phyloP scores from a whole-genome alignment of 1,140 invertebrate species.

The Drosophila rhopaloa region DNA sequence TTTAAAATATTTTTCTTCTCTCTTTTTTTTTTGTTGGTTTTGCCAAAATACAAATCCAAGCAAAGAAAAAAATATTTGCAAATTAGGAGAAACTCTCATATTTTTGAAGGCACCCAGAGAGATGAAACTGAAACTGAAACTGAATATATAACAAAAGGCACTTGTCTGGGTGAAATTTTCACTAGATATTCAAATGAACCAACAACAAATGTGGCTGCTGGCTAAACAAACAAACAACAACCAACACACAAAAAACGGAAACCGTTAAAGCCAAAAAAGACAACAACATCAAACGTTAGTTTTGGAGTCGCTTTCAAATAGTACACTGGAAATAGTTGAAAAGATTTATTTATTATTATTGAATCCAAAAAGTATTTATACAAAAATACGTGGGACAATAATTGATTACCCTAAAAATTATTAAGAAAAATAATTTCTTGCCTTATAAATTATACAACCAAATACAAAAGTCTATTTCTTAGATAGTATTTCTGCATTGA shows the following conservation, averaged over 20 bases:
- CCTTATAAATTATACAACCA: too few relatives aligned
- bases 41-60: slow-evolving; percentile 12
- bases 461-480: too few relatives aligned
- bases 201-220: slow-evolving; percentile 42
- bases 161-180: slow-evolving; percentile 83
- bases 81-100: slow-evolving; percentile 80
- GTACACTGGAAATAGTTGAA: slow-evolving; percentile 23
- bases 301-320: slow-evolving; percentile 76
- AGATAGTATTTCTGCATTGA: too few relatives aligned
- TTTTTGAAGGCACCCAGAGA: slow-evolving; percentile 25
- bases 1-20: slow-evolving; percentile 43
- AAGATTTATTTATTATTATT: too few relatives aligned
- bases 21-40: slow-evolving; percentile 19
- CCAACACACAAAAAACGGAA: slow-evolving; percentile 75
- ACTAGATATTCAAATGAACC: slow-evolving; percentile 79
- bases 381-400: too few relatives aligned
- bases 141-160: slow-evolving; percentile 75
- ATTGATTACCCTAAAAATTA: too few relatives aligned
- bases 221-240: slow-evolving; percentile 67
- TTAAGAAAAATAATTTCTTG: too few relatives aligned
- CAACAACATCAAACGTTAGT: slow-evolving; percentile 59
- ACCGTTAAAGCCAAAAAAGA: slow-evolving; percentile 75
- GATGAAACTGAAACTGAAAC: slow-evolving; percentile 52
- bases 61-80: slow-evolving; percentile 67
- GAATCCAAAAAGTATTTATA: too few relatives aligned